Evolutionary conservation across 2,113 vertebrate genomes (phyloP).

Genomic region (Laticauda colubrina): DNA sequence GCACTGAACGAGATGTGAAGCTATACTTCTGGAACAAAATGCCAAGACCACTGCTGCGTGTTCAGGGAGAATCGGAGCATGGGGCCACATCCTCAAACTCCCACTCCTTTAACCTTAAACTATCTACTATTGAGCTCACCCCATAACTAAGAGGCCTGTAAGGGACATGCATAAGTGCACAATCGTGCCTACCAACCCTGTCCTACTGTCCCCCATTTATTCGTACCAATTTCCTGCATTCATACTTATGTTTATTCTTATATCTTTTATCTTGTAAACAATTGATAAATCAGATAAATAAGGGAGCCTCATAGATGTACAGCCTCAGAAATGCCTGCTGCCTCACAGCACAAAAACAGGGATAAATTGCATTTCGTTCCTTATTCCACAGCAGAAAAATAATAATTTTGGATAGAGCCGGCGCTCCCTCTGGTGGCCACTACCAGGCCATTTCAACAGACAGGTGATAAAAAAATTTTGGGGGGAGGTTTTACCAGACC

Average conservation of each 20-base stretch:
- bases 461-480: not conserved
- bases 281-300: no score
- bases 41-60: constrained; percentile 23
- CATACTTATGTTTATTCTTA: no score
- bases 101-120: no score
- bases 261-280: no score
- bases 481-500: not conserved
- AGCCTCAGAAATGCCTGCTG: constrained; percentile 58
- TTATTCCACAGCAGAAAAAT: not conserved
- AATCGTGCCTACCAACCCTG: no score
- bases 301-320: not conserved
- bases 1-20: not conserved
- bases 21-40: no score
- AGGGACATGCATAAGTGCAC: no score
- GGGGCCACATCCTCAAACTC: constrained; percentile 30
- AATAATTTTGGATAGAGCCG: constrained; percentile 25
- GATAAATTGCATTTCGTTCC: constrained; percentile 7
- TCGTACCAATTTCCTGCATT: no score
- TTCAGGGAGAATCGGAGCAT: constrained; percentile 42
- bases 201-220: no score
- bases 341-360: not conserved
- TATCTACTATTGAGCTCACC: no score
- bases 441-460: not conserved
- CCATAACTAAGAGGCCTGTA: no score
- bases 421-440: constrained; percentile 67